Evolutionary conservation across 2,113 vertebrate genomes (phyloP), one percentile per base, ranked within the genome.

Genomic region (Serinus canaria): DNA sequence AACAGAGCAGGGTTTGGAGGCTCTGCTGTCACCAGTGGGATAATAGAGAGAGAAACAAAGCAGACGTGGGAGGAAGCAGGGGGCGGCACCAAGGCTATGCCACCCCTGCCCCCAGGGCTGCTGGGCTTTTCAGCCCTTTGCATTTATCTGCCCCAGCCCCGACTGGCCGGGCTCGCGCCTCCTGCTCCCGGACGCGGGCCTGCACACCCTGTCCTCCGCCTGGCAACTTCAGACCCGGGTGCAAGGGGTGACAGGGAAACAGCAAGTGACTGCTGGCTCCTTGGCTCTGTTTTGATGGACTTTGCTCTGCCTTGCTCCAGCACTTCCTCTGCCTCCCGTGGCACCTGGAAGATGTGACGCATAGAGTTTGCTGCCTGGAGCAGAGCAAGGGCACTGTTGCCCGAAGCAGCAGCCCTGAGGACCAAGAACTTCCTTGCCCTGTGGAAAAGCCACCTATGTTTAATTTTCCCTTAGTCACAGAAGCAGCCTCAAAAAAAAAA

Each of bases 11-110:
- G 27, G 27, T 62, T 86, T 73, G 79, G 85, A 93, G 75, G 70
- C 44, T 90, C 67, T 89, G 82, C 88, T 73, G 20, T 35, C 6
- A 21, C 60, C 76, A 47, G 49, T 87, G 89, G 94, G 91, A 62
- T 82, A 85, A 82, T 59, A 77, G 58, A 92, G 41, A 76, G 39
- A 76, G 74, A 85, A 84, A 83, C 33, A 82, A 94, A 80, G 79
- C 70, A 88, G 44, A 49, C 1, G 0, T 64, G 58, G 37, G 74
- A 92, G 74, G 73, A 91, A 92, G 62, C 44, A 58, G 31, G 66
- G 56, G 75, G 76, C 53, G 49, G 75, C 35, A 66, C 37, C 49
- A 25, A 27, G n/a, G 18, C 69, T 53, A 44, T 37, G 37, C 46
- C 68, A 7, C 33, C 6, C 1, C 28, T 72, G 14, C 22, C 15